A percentile compares a stretch with the other conserved stretches of the same genome.
phyloP scores from a whole-genome alignment of 2,888 invertebrate genomes.

The Hypolimnas misippus region DNA sequence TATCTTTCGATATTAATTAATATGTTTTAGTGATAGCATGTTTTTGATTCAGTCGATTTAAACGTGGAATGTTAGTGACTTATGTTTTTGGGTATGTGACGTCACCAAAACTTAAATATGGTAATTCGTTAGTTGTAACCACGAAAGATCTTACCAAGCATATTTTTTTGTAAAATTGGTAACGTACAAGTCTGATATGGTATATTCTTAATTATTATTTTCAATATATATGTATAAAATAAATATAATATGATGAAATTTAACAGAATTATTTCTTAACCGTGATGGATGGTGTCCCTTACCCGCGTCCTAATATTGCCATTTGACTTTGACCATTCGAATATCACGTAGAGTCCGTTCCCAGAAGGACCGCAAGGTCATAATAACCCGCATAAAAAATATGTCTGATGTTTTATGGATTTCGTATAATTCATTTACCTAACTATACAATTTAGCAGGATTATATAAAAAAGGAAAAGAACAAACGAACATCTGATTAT shows the following conservation, averaged over 20 bases:
- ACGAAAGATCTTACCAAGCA: no score
- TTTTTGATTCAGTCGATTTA: no score
- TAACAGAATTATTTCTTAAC: not conserved
- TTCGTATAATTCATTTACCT: slow-evolving; percentile 9
- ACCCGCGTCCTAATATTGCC: slow-evolving; percentile 12
- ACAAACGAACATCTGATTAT: not conserved
- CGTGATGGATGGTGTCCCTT: not conserved
- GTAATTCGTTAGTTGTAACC: no score
- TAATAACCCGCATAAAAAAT: slow-evolving; percentile 25
- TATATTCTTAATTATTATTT: no score
- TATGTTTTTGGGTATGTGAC: no score
- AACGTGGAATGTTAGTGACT: no score
- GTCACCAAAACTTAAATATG: no score
- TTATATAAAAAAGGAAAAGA: not conserved
- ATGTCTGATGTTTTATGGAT: slow-evolving; percentile 12
- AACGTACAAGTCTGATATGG: no score
- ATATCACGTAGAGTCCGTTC: slow-evolving; percentile 24
- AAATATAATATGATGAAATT: no score
- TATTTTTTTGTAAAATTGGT: no score
- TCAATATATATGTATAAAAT: not conserved
- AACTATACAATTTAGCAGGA: not conserved
- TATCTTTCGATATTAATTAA: no score
- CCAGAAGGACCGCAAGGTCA: slow-evolving; percentile 34
- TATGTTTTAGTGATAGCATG: no score
- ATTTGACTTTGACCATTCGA: slow-evolving; percentile 11